Percentiles rank a stretch among this genome's conserved stretches.
Evolutionary conservation across 2,888 invertebrate species (phyloP).

Genomic region (Gonocerus acuteangulatus): DNA sequence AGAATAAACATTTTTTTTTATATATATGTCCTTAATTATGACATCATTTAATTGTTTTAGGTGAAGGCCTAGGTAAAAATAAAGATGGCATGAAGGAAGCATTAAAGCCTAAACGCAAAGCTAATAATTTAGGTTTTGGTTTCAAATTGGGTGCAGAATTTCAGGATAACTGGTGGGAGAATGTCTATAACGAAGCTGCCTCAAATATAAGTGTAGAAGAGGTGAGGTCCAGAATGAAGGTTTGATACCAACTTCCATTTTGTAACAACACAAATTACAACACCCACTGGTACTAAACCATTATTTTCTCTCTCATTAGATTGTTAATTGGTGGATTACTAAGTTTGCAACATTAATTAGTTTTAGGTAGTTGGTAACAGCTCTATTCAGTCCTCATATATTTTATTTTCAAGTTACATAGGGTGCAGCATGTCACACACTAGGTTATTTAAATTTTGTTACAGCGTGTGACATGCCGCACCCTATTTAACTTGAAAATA

Average conservation of each 20-base stretch:
- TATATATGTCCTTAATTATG: no score
- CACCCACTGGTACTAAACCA: neutral
- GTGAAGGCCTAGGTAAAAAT: conserved; percentile 74
- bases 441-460: no score
- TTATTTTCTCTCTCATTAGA: neutral
- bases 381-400: no score
- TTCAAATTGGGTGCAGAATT: conserved; percentile 65
- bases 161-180: conserved; percentile 75
- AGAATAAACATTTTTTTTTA: no score
- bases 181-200: conserved; percentile 44
- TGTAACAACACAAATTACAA: conserved; percentile 37
- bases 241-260: neutral
- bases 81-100: conserved; percentile 70
- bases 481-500: no score
- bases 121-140: conserved; percentile 70
- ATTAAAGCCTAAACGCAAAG: conserved; percentile 70
- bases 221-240: no score
- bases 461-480: no score
- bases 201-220: conserved; percentile 9
- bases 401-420: no score
- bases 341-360: no score
- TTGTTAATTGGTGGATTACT: neutral
- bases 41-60: no score
- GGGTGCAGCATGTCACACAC: no score
- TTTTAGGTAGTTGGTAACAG: no score